Evolutionary conservation across 1,140 invertebrate genomes (phyloP).

Genomic region (Listronotus oregonensis): DNA sequence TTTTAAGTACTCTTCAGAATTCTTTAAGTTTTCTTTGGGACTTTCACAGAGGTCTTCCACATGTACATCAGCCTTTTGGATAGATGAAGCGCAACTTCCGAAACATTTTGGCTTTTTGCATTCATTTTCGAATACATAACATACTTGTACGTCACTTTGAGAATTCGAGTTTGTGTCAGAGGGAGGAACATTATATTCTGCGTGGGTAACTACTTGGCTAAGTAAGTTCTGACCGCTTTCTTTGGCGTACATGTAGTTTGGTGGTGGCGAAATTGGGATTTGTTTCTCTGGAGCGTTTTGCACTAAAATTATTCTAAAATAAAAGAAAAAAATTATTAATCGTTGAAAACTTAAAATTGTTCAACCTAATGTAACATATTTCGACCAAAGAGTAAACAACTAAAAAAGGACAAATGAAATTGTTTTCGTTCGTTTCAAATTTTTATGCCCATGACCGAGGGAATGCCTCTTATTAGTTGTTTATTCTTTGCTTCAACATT

Average conservation of each 20-base stretch:
- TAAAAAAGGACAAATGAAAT: no score
- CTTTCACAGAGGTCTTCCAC: constrained; percentile 47
- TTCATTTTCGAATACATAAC: constrained; percentile 46
- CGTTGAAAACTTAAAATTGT: constrained; percentile 17
- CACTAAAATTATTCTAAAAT: constrained; percentile 81
- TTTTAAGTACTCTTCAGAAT: constrained; percentile 50
- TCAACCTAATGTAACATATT: background rate
- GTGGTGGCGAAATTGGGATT: constrained; percentile 62
- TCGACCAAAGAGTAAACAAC: no score
- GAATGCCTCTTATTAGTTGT: no score
- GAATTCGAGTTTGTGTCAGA: constrained; percentile 43
- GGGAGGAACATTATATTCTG: constrained; percentile 62
- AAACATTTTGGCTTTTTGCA: constrained; percentile 37
- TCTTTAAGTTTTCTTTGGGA: constrained; percentile 25
- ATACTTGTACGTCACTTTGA: constrained; percentile 44
- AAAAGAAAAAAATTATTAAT: constrained; percentile 36
- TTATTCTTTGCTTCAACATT: no score
- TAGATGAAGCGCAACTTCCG: constrained; percentile 42
- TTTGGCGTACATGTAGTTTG: constrained; percentile 42
- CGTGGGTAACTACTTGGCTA: constrained; percentile 64
- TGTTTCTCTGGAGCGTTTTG: constrained; percentile 86
- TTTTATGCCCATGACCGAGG: no score
- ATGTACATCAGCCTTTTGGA: constrained; percentile 46
- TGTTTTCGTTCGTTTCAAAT: no score
- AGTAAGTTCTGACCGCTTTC: constrained; percentile 45